Conservation (phyloP, 2,113 vertebrate genomes). For the Sinocyclocheilus anophthalmus region DNA sequence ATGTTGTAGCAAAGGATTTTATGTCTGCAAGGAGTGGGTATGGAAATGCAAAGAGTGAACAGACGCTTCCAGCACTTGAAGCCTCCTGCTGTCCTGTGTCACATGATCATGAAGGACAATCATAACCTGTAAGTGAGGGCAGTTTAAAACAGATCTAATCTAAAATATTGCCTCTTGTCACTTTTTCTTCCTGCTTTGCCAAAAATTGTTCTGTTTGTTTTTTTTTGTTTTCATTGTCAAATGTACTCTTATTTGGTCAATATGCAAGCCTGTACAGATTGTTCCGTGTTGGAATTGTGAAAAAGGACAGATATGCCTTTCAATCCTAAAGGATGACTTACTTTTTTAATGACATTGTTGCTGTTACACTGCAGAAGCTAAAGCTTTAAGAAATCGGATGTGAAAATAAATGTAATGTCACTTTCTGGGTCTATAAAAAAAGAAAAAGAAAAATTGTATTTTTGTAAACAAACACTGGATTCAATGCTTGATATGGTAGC, state of each 20-base stretch:
- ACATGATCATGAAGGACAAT: slow-evolving; percentile 82
- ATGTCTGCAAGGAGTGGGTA: slow-evolving; percentile 44
- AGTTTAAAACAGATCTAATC: slow-evolving; percentile 74
- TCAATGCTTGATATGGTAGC: slow-evolving; percentile 67
- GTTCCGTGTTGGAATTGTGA: slow-evolving; percentile 72
- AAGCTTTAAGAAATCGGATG: slow-evolving; percentile 81
- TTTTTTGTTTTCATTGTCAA: slow-evolving; percentile 61
- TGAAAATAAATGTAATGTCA: slow-evolving; percentile 73
- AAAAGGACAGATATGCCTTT: slow-evolving; percentile 70
- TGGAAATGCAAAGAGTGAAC: slow-evolving; percentile 53
- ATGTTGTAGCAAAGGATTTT: slow-evolving; percentile 64
- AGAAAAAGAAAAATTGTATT: slow-evolving; percentile 69
- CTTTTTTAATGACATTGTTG: slow-evolving; percentile 71
- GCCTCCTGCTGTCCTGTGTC: slow-evolving; percentile 74
- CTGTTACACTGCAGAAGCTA: slow-evolving; percentile 81
- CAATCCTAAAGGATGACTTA: slow-evolving; percentile 69
- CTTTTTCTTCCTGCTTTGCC: slow-evolving; percentile 81
- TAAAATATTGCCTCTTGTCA: slow-evolving; percentile 74
- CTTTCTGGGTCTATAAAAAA: slow-evolving; percentile 77
- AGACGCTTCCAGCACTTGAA: slow-evolving; percentile 73
- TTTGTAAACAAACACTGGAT: slow-evolving; percentile 82
- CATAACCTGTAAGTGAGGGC: slow-evolving; percentile 76
- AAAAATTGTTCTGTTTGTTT: slow-evolving; percentile 67
- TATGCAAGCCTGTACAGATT: slow-evolving; percentile 76
- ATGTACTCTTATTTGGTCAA: slow-evolving; percentile 65